phyloP scores from a whole-genome alignment of 2,797 vertebrate species.

The Hafferia zeledoni region DNA sequence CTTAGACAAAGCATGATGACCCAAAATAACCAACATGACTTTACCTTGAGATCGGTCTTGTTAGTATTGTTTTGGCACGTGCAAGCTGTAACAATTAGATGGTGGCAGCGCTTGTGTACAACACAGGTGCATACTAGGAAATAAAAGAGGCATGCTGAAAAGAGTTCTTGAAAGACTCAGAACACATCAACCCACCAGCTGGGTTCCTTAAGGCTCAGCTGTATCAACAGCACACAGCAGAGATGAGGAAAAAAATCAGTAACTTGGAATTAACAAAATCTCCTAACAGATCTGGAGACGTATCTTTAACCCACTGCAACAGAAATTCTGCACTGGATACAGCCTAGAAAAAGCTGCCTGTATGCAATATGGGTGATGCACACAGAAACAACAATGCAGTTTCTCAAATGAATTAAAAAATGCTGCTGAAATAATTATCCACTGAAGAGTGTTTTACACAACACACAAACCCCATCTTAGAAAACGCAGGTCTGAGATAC shows the following conservation, averaged over 20 bases:
- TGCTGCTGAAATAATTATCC: background rate
- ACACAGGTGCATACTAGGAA: constrained; percentile 94
- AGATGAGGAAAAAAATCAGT: background rate
- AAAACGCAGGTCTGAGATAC: background rate
- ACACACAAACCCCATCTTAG: background rate
- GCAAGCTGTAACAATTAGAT: constrained; percentile 92
- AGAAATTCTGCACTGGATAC: background rate
- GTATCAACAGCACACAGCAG: background rate
- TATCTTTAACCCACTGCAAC: background rate
- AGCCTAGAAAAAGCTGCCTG: background rate
- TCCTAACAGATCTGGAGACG: background rate
- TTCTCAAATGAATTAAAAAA: background rate
- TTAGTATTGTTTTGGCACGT: constrained; percentile 89
- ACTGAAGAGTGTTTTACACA: background rate
- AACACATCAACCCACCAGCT: background rate
- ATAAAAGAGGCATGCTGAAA: constrained; percentile 50
- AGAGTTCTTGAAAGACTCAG: background rate
- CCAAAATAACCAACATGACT: background rate
- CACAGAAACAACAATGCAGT: background rate
- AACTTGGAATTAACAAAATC: background rate
- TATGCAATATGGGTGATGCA: background rate
- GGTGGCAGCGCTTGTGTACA: constrained; percentile 96
- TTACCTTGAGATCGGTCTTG: constrained; percentile 85
- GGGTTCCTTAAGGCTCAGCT: background rate
- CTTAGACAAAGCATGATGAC: background rate